Base-by-base conservation (phyloP, 1,140 invertebrate genomes). In the Aphaenogaster floridana region DNA sequence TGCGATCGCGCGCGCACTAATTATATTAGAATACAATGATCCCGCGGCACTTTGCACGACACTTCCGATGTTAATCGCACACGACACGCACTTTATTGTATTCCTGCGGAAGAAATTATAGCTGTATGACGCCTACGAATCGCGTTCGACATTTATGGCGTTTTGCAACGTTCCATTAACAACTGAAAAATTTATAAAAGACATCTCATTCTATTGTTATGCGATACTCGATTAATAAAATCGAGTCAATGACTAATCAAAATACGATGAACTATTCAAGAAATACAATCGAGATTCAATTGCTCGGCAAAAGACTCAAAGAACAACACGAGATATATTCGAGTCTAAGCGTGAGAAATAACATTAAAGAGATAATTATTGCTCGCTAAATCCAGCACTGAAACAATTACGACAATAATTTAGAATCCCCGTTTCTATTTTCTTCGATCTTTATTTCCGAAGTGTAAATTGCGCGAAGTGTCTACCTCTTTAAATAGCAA, bases 21-120 rank as follows among this genome's bases (percentile, higher is more conserved):
- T 69, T 69, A 50, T 48, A 28, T 48, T 21, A 69, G 42, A 69
- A 69, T 7, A 69, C 66, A 69, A 69, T 69, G 42, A 69, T 69
- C 42, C 21, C 45, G 66, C 66, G 66, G 42, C 9, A 69, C 42
- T 42, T 69, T 28, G n/a, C 66, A 69, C n/a, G 39, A 0, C 1
- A 69, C 11, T 69, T 45, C 11, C 42, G 21, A 69, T 69, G 66
- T 45, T 69, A 69, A 69, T 69, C 21, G 42, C 66, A 34, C 5
- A 6, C 45, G 21, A 50, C 64, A 68, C 64, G 64, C 64, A 68
- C 64, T 68, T 69, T 69, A 48, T 69, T 69, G 21, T 28, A 69
- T 50, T 69, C 2, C 42, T n/a, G 48, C 2, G 64, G 6, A 21
- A 21, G 17, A 66, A 39, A 48, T 69, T 69, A 69, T 3, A 68